These are phyloP conservation scores for Muscidifurax raptorellus DNA, from an alignment of 1,140 invertebrate species.

Conservation along the genomic window DNA sequence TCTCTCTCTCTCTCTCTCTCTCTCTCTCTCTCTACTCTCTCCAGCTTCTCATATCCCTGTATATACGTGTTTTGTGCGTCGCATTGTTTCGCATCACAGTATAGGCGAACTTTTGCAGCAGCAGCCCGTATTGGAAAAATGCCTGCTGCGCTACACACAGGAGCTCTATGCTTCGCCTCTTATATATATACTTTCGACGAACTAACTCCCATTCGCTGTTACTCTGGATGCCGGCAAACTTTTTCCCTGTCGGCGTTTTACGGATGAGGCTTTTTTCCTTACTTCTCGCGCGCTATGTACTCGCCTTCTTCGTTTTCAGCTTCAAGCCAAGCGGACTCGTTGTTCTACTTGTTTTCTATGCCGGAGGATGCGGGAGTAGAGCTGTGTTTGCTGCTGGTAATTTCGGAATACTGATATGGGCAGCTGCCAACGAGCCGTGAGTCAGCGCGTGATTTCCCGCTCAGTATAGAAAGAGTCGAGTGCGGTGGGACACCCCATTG, in stretches of 20 bases:
- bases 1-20: not conserved
- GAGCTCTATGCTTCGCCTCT: no score
- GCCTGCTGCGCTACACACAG: not conserved
- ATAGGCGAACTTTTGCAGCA: not conserved
- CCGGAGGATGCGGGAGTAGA: no score
- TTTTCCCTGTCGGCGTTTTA: not conserved
- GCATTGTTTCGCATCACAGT: not conserved
- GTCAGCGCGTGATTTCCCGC: no score
- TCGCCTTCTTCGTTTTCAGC: no score
- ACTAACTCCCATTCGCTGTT: not conserved
- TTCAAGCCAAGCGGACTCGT: not conserved
- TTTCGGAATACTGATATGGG: no score
- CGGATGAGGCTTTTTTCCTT: not conserved
- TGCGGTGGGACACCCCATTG: not conserved
- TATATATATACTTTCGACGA: not conserved
- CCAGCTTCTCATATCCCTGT: not conserved
- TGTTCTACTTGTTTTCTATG: no score
- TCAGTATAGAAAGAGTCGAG: not conserved
- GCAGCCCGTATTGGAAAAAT: constrained; percentile 4
- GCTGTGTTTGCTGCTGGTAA: no score
- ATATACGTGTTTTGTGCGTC: not conserved
- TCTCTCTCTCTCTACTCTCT: no score
- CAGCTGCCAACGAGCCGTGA: no score
- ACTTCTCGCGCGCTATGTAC: not conserved
- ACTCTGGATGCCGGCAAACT: not conserved